phyloP scores from a whole-genome alignment of 2,888 invertebrate species.

The Caenorhabditis parvicauda region DNA sequence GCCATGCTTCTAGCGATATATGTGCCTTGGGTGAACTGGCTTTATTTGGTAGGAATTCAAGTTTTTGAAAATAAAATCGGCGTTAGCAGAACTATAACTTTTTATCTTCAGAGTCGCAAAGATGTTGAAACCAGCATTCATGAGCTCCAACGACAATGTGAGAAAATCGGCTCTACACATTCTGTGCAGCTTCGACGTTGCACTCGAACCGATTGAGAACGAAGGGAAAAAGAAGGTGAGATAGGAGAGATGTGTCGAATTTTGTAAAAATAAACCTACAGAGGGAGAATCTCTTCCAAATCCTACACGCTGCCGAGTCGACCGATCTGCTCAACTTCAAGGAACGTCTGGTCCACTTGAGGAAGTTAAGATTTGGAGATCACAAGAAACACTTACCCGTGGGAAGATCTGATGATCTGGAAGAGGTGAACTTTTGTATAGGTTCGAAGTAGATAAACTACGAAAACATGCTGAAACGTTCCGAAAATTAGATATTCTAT shows the following conservation, averaged over 20 bases:
- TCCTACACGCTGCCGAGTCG: slow-evolving; percentile 71
- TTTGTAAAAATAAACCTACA: slow-evolving; percentile 4
- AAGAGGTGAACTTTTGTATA: no score
- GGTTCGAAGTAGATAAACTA: no score
- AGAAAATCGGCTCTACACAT: slow-evolving; percentile 36
- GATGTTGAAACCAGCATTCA: slow-evolving; percentile 19
- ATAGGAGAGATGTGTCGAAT: not conserved
- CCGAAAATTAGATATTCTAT: no score
- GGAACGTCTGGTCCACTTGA: slow-evolving; percentile 72
- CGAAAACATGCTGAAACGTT: no score
- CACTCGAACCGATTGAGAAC: slow-evolving; percentile 16
- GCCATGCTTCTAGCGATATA: no score
- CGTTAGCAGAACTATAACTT: no score
- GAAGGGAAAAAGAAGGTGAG: slow-evolving; percentile 14
- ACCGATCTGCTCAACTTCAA: slow-evolving; percentile 78
- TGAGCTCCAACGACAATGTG: slow-evolving; percentile 19
- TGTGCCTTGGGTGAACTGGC: no score
- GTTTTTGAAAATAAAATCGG: no score
- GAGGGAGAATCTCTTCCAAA: slow-evolving; percentile 21
- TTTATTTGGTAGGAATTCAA: no score
- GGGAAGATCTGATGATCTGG: slow-evolving; percentile 18
- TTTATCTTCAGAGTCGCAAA: slow-evolving; percentile 12
- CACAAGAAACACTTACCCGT: slow-evolving; percentile 34
- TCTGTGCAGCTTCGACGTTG: slow-evolving; percentile 29
- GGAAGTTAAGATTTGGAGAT: slow-evolving; percentile 30